Conservation (phyloP, 1,140 invertebrate species). For the Ylistrum balloti region DNA sequence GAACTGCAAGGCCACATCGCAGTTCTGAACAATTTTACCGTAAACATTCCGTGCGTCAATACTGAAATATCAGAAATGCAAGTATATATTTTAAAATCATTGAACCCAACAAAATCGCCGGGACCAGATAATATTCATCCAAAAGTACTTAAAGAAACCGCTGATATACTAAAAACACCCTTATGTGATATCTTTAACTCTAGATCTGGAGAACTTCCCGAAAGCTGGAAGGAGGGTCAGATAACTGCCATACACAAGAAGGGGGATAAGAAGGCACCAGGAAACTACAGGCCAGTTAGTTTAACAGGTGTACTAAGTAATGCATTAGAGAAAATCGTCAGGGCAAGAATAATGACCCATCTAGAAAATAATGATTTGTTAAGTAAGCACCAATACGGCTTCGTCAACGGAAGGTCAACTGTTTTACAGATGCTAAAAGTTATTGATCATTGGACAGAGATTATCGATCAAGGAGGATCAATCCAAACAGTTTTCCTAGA, state of each 20-base stretch:
- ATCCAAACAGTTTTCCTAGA: neutral
- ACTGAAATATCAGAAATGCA: neutral
- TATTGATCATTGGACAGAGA: slow-evolving; percentile 42
- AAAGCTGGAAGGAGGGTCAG: slow-evolving; percentile 12
- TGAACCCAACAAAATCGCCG: slow-evolving; percentile 16
- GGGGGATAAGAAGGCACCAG: slow-evolving; percentile 41
- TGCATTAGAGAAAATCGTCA: neutral
- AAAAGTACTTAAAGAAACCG: slow-evolving; percentile 44
- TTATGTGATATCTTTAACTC: slow-evolving; percentile 43
- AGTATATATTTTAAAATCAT: neutral
- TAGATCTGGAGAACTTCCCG: neutral
- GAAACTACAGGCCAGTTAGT: slow-evolving; percentile 37
- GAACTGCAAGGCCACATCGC: slow-evolving; percentile 42
- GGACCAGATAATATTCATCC: slow-evolving; percentile 51
- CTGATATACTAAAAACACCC: neutral
- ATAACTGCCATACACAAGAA: slow-evolving; percentile 39
- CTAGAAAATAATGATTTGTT: slow-evolving; percentile 31
- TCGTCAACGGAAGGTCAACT: slow-evolving; percentile 44
- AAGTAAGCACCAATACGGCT: slow-evolving; percentile 43
- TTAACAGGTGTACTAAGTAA: neutral
- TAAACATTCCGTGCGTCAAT: neutral
- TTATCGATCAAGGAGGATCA: slow-evolving; percentile 27
- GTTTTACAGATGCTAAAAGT: slow-evolving; percentile 44
- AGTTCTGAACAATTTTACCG: neutral
- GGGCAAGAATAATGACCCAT: neutral